These are phyloP conservation scores for Alouatta caraya DNA, from an alignment of 2,797 vertebrate species.

Conservation along the genomic window DNA sequence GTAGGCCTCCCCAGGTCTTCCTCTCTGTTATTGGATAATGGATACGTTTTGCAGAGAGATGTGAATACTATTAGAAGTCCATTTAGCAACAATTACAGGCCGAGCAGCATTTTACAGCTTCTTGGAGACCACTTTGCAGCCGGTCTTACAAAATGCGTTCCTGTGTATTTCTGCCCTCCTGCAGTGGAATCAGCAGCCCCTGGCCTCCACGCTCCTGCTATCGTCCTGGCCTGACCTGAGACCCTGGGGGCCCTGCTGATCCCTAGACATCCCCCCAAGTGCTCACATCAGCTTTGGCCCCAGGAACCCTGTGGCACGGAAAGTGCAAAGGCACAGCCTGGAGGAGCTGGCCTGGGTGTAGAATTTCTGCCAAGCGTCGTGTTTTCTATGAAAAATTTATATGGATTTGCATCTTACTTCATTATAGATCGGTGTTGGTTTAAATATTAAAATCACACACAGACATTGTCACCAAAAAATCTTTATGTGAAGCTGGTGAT, in stretches of 20 bases:
- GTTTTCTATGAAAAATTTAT: constrained; percentile 9
- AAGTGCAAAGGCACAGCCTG: accelerated
- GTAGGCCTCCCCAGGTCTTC: accelerated
- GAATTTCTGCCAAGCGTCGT: background rate
- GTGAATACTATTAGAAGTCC: background rate
- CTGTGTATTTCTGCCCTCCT: background rate
- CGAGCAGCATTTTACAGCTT: background rate
- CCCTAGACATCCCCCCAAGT: accelerated
- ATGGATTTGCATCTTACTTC: background rate
- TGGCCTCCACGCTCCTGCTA: background rate
- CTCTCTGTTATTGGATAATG: background rate
- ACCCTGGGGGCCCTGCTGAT: background rate
- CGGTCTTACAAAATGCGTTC: background rate
- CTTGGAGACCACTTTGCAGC: background rate
- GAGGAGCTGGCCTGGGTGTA: background rate
- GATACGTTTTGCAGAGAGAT: accelerated
- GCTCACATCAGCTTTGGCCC: background rate
- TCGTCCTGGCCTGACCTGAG: accelerated
- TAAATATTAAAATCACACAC: background rate
- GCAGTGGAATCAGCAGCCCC: background rate
- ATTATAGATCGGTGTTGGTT: background rate
- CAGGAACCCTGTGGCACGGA: accelerated
- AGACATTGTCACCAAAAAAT: background rate
- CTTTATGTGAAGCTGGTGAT: background rate
- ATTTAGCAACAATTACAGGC: background rate